Conservation (phyloP, 2,888 invertebrate species). For the Tenthredo scrophulariae region DNA sequence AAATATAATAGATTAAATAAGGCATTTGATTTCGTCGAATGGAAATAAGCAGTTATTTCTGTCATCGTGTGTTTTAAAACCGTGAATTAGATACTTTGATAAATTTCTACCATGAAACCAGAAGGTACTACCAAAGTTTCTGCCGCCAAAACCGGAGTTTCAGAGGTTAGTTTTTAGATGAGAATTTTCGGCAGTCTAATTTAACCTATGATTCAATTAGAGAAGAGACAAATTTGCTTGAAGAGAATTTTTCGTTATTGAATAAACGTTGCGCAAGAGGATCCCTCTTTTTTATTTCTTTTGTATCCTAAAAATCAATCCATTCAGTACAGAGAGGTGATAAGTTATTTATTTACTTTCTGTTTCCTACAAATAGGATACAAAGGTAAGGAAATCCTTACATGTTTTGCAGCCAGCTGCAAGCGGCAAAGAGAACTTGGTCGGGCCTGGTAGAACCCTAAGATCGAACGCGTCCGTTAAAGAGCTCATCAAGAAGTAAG, state of each 20-base stretch:
- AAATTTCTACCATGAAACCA: conserved; percentile 66
- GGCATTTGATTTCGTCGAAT: background rate
- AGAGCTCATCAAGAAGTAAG: conserved; percentile 64
- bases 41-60: background rate
- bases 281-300: conserved; percentile 27
- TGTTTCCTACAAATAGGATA: conserved; percentile 51
- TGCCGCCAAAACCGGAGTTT: conserved; percentile 65
- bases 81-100: background rate
- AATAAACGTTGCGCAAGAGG: background rate
- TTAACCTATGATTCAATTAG: background rate
- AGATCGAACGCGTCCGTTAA: conserved; percentile 65
- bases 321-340: conserved; percentile 59
- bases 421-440: conserved; percentile 87
- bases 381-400: conserved; percentile 82
- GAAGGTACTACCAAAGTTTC: conserved; percentile 70
- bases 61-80: background rate
- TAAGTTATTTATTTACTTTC: conserved; percentile 35
- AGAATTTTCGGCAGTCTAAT: background rate
- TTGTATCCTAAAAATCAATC: conserved; percentile 30
- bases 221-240: background rate
- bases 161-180: conserved; percentile 70
- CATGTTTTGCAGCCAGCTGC: conserved; percentile 87
- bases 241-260: background rate
- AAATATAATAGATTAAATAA: background rate
- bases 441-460: conserved; percentile 81